A percentile compares a stretch with the other conserved stretches of the same genome.
phyloP scores from a whole-genome alignment of 1,140 invertebrate species.

The Sarcophaga peregrina region DNA sequence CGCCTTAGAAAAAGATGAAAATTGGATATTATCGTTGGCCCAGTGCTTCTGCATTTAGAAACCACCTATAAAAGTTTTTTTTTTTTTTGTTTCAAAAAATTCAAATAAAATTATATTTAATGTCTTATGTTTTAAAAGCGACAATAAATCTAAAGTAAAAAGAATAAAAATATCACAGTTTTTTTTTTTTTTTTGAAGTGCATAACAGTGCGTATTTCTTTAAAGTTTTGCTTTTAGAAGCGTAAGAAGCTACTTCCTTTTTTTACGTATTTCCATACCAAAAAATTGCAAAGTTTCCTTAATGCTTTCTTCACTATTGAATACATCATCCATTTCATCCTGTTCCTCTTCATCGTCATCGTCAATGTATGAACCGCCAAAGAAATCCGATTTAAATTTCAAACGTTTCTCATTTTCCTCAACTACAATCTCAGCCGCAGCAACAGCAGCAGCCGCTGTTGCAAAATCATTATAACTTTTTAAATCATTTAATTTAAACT shows the following conservation, averaged over 20 bases:
- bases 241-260: constrained; percentile 24
- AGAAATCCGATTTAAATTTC: constrained; percentile 27
- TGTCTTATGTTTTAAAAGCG: no score
- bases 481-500: neutral
- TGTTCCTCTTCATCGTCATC: constrained; percentile 51
- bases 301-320: constrained; percentile 45
- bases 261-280: constrained; percentile 39
- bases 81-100: no score
- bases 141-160: no score
- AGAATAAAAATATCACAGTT: no score
- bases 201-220: neutral
- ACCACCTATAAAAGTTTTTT: no score
- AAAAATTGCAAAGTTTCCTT: constrained; percentile 45
- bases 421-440: constrained; percentile 50
- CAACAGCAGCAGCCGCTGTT: constrained; percentile 40
- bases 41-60: no score
- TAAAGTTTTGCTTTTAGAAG: neutral
- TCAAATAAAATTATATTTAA: no score
- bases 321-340: constrained; percentile 43
- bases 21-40: no score
- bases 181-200: no score
- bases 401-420: constrained; percentile 48
- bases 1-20: no score
- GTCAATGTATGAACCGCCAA: constrained; percentile 41
- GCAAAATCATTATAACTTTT: constrained; percentile 24